Conservation (phyloP, 2,888 invertebrate genomes). For the Oscheius onirici region DNA sequence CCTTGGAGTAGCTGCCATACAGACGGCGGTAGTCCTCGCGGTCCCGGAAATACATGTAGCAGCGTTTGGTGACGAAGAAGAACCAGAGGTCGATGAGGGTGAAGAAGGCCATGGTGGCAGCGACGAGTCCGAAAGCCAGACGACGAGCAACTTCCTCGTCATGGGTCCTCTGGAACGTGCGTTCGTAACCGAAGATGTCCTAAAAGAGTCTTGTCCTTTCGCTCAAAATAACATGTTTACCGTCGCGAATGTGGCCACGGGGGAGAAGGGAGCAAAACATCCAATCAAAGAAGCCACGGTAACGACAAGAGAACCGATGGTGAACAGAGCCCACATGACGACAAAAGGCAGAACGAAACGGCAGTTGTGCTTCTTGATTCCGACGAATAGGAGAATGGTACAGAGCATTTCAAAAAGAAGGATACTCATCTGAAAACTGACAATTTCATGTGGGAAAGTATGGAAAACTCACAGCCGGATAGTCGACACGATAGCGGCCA, state of each 20-base stretch:
- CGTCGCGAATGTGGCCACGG: not conserved
- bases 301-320: not conserved
- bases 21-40: too few species aligned
- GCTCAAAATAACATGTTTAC: not conserved
- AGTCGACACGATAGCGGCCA: not conserved
- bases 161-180: not conserved
- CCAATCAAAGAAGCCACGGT: not conserved
- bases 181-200: not conserved
- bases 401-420: too few species aligned
- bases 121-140: not conserved
- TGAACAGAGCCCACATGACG: too few species aligned
- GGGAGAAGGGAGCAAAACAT: slow-evolving; percentile 6
- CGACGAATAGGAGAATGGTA: too few species aligned
- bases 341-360: too few species aligned
- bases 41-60: too few species aligned
- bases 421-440: too few species aligned
- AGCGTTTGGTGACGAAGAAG: too few species aligned
- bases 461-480: not conserved
- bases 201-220: not conserved
- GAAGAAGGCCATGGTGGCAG: not conserved
- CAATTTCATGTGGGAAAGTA: not conserved
- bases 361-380: too few species aligned
- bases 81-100: too few species aligned
- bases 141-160: not conserved
- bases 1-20: too few species aligned